Evolutionary conservation across 1,140 invertebrate genomes (phyloP).

Genomic region (Drosophila truncata): DNA sequence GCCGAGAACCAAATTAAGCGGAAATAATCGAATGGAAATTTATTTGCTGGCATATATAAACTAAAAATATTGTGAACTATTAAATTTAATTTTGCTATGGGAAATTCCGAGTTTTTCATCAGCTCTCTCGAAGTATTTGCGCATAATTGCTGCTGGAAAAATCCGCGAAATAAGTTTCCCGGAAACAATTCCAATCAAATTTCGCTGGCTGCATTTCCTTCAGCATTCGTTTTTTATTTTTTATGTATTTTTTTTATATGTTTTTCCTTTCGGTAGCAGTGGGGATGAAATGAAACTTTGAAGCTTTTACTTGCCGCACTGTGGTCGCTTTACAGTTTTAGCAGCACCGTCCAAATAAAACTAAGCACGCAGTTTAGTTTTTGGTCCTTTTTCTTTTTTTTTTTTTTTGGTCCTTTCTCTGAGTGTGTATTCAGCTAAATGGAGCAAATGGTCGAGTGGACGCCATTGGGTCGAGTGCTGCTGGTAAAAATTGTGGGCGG

Average conservation of each 20-base stretch:
- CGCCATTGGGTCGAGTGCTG: conserved; percentile 74
- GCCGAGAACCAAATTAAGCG: conserved; percentile 13
- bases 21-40: conserved; percentile 28
- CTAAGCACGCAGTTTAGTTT: conserved; percentile 56
- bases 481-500: background rate
- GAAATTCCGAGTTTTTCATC: conserved; percentile 17
- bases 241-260: background rate
- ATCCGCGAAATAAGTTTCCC: conserved; percentile 36
- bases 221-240: background rate
- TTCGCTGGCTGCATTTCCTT: conserved; percentile 13
- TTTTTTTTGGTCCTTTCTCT: conserved; percentile 20
- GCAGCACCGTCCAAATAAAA: conserved; percentile 62
- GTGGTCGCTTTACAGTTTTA: conserved; percentile 68
- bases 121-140: conserved; percentile 17
- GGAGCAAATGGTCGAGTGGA: conserved; percentile 81
- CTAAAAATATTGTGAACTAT: conserved; percentile 10
- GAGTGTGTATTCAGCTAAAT: conserved; percentile 65
- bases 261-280: background rate
- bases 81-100: conserved; percentile 14
- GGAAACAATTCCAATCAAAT: conserved; percentile 44
- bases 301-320: conserved; percentile 35
- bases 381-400: background rate
- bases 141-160: conserved; percentile 29
- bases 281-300: conserved; percentile 45
- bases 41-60: conserved; percentile 17